Evolutionary conservation across 2,888 invertebrate species (phyloP), one percentile per base, ranked within the genome.

Genomic region (Anagyrus pseudococci): DNA sequence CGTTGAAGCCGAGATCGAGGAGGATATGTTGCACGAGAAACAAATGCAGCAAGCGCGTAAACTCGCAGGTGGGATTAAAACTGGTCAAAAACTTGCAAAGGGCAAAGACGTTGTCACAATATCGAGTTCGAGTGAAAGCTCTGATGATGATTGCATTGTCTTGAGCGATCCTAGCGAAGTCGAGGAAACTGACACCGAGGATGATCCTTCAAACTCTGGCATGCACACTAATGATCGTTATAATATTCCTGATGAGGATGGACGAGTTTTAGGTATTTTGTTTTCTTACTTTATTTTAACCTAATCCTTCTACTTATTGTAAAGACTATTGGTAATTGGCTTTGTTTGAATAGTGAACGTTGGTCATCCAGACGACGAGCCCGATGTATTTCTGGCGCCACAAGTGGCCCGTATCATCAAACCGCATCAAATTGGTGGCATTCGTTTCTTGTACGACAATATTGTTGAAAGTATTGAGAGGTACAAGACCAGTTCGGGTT

Each of bases 341-440:
- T 17, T 17, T 26, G 15, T 44, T 43, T 26, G 3, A 19, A 46
- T 19, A 66, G 92, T 98, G 54, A 98, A 98, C 80, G 90, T 97
- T 23, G 96, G 95, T 7, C 97, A 97, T 81, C 92, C 94, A 0
- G 90, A 92, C 61, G 89, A 88, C 57, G 98, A 98, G 77, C 89
- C 91, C 17, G 96, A 96, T 75, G 90, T 98, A 69, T 98, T 91
- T 81, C 84, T 98, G 60, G 93, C 96, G 0, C 93, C 95, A 0
- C 96, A 94, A 79, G 92, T 98, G 53, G 91, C 95, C 0, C 86
- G 91, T 70, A 87, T 93, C 56, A 95, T 98, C 61, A 98, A 98
- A 83, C 96, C 97, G 1, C 98, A 98, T 86, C 98, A 98, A 86
- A 93, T 96, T 77, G 94, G 95, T 56, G 96, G 96, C n/a, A 91